Evolutionary conservation across 2,797 vertebrate genomes (phyloP).

Genomic region (Platalea minor): DNA sequence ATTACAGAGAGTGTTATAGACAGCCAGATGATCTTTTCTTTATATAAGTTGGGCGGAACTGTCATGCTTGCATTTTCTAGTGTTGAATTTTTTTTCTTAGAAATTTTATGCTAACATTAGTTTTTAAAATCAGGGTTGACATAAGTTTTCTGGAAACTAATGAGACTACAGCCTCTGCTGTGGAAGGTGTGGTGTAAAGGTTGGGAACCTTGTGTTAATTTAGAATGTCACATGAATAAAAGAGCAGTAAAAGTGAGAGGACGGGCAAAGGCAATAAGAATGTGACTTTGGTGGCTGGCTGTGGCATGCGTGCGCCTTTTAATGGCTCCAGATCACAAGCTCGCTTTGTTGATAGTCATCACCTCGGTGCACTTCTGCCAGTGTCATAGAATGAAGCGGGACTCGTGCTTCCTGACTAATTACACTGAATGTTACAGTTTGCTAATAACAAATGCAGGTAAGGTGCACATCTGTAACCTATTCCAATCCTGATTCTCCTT

Average conservation of each 20-base stretch:
- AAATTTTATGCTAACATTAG: background rate
- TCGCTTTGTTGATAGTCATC: background rate
- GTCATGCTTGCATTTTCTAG: background rate
- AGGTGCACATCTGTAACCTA: background rate
- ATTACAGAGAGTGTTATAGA: background rate
- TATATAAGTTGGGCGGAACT: background rate
- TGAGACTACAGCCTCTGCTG: background rate
- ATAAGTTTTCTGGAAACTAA: background rate
- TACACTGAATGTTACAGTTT: background rate
- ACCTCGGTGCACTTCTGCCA: background rate
- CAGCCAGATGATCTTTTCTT: background rate
- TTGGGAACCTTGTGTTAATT: background rate
- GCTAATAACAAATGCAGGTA: background rate
- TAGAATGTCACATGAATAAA: background rate
- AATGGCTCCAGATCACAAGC: background rate
- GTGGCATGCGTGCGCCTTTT: background rate
- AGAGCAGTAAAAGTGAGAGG: conserved; percentile 2
- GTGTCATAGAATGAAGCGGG: background rate
- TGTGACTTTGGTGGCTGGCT: conserved; percentile 24
- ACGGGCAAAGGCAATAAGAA: background rate
- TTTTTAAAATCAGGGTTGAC: background rate
- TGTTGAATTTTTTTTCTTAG: background rate
- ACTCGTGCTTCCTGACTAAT: background rate
- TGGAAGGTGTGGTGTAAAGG: background rate
- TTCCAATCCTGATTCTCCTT: background rate